Conservation (phyloP, 2,113 vertebrate genomes). For the Megaleporinus macrocephalus region DNA sequence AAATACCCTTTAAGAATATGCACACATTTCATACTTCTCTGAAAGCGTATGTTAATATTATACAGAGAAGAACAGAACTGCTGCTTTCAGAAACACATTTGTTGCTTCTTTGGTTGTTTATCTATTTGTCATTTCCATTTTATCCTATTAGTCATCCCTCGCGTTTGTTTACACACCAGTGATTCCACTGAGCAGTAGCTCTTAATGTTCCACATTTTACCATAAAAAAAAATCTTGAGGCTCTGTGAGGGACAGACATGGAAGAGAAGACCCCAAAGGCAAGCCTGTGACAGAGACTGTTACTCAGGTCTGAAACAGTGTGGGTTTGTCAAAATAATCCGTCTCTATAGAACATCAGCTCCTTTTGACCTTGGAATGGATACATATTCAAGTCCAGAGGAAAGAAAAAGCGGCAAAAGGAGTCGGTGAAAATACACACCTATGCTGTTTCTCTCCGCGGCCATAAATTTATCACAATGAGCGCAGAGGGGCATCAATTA, state of each 20-base stretch:
- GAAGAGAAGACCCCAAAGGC: constrained; percentile 30
- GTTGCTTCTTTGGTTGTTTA: neutral
- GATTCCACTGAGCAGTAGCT: constrained; percentile 52
- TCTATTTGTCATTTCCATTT: constrained; percentile 35
- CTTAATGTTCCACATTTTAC: constrained; percentile 51
- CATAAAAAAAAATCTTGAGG: constrained; percentile 43
- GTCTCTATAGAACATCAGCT: constrained; percentile 74
- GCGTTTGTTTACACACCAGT: constrained; percentile 14
- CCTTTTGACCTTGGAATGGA: constrained; percentile 73
- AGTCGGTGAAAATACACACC: constrained; percentile 68
- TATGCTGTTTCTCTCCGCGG: constrained; percentile 55
- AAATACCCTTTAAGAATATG: neutral
- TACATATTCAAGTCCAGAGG: constrained; percentile 67
- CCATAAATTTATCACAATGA: constrained; percentile 75
- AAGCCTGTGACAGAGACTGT: constrained; percentile 49
- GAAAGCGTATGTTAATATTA: neutral
- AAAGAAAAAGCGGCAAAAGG: constrained; percentile 50
- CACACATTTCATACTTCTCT: neutral
- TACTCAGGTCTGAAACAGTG: constrained; percentile 53
- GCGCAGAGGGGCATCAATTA: constrained; percentile 71
- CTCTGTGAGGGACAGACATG: constrained; percentile 58
- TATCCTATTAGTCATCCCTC: neutral
- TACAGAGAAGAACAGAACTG: neutral
- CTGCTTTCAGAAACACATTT: neutral
- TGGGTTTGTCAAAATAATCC: constrained; percentile 63